Percentiles rank a stretch among this genome's conserved stretches.
Evolutionary conservation across 2,797 vertebrate species (phyloP).

Genomic region (Clangula hyemalis): DNA sequence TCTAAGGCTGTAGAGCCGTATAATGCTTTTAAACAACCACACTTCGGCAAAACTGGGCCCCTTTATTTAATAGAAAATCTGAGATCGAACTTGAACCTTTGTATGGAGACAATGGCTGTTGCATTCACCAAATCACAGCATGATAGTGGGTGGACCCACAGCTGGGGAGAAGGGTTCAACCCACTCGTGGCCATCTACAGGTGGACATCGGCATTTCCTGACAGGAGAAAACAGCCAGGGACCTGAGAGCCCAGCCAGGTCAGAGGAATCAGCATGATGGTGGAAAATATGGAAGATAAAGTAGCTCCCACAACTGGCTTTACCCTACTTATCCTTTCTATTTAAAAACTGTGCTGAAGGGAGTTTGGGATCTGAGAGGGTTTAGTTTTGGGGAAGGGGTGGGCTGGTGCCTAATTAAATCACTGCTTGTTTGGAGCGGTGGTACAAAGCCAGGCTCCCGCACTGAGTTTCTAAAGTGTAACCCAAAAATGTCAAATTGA

Average conservation of each 20-base stretch:
- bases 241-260: not conserved
- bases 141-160: not conserved
- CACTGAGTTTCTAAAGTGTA: slow-evolving; percentile 27
- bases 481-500: slow-evolving; percentile 67
- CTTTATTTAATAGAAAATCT: not conserved
- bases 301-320: slow-evolving; percentile 37
- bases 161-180: not conserved
- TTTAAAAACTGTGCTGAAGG: slow-evolving; percentile 46
- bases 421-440: not conserved
- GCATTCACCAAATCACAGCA: not conserved
- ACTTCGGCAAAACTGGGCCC: not conserved
- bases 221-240: not conserved
- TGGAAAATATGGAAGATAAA: slow-evolving; percentile 51
- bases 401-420: slow-evolving; percentile 39
- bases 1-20: not conserved
- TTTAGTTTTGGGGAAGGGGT: slow-evolving; percentile 12
- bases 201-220: not conserved
- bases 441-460: slow-evolving; percentile 6
- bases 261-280: not conserved
- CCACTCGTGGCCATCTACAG: not conserved
- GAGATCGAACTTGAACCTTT: not conserved
- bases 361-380: not conserved
- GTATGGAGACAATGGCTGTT: not conserved
- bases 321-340: slow-evolving; percentile 61
- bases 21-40: not conserved